These are phyloP conservation scores for Campylomormyrus numenius DNA, from an alignment of 2,113 vertebrate genomes.

Conservation along the genomic window DNA sequence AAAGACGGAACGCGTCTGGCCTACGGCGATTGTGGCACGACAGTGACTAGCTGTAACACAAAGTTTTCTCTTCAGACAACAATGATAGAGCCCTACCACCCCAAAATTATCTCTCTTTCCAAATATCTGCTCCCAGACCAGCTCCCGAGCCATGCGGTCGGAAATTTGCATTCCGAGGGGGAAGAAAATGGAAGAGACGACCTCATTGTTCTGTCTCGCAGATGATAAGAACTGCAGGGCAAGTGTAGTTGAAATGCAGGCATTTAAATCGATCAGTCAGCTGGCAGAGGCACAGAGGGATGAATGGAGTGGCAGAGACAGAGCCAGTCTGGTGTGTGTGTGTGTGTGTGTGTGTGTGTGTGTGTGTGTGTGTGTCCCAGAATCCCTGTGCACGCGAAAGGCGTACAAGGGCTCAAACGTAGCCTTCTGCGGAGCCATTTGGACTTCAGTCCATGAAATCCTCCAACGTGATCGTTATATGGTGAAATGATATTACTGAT, in stretches of 20 bases:
- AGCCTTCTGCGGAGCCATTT: not conserved
- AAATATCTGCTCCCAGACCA: slow-evolving; percentile 56
- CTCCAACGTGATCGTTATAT: not conserved
- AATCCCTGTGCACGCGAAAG: not conserved
- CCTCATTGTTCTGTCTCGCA: slow-evolving; percentile 53
- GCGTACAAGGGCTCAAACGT: not conserved
- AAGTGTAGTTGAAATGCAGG: slow-evolving; percentile 53
- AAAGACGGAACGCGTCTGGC: slow-evolving; percentile 26
- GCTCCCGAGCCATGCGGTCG: slow-evolving; percentile 56
- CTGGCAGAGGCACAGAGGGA: not conserved
- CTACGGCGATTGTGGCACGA: slow-evolving; percentile 17
- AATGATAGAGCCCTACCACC: slow-evolving; percentile 33
- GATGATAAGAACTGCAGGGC: slow-evolving; percentile 55
- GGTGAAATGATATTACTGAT: not conserved
- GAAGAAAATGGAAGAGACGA: slow-evolving; percentile 47
- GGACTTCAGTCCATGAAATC: not conserved
- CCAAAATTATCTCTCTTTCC: slow-evolving; percentile 52
- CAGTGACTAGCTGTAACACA: slow-evolving; percentile 29
- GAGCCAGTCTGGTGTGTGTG: not conserved
- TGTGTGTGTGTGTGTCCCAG: not conserved
- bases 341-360: not conserved
- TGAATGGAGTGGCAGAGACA: not conserved
- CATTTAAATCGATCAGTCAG: not conserved
- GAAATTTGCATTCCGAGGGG: slow-evolving; percentile 56
- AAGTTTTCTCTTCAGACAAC: slow-evolving; percentile 35